Evolutionary conservation across 2,113 vertebrate species (phyloP), one percentile per base, ranked within the genome.

Genomic region (Todiramphus chloris): DNA sequence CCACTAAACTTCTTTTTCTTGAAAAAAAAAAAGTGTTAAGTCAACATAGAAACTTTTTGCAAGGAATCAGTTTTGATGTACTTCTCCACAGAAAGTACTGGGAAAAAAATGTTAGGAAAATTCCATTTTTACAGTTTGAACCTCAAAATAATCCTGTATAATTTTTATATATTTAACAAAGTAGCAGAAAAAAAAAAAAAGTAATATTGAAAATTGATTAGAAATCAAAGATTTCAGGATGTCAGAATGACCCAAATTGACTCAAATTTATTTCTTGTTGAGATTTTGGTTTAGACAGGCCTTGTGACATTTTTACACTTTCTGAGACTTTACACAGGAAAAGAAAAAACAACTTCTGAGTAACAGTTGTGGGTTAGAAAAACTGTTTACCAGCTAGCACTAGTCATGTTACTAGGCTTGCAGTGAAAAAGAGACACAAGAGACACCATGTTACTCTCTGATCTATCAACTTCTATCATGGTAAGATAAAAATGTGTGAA

Each of bases 401-500:
- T 91, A 39, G 59, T 55, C 69, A 48, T 66, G 62, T 60, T 83
- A 69, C 75, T 81, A 63, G 76, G 76, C 73, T 72, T 86, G 60
- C 68, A 81, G 66, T 9, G n/a, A 72, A 66, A n/a, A 50, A 78
- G 73, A 62, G 58, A 88, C 73, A 93, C 37, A 64, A 25, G 15
- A n/a, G 44, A 83, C 69, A 92, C 33, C 33, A 24, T n/a, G 73
- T 51, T 93, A 67, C 37, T 64, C 55, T 67, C 64, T 69, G 63
- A 89, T 93, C 75, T 83, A 94, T 81, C 64, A 81, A 43, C 88
- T 92, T 89, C 72, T 63, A 17, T 59, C 93, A 78, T 24, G 39
- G 37, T 12, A 66, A 88, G 92, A 86, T 27, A 92, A 88, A 93
- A 95, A 93, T 5, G 73, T 94, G 85, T 90, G 88, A 95, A 93